Evolutionary conservation across 1,140 invertebrate genomes (phyloP).

Genomic region (Drosophila seguyi): DNA sequence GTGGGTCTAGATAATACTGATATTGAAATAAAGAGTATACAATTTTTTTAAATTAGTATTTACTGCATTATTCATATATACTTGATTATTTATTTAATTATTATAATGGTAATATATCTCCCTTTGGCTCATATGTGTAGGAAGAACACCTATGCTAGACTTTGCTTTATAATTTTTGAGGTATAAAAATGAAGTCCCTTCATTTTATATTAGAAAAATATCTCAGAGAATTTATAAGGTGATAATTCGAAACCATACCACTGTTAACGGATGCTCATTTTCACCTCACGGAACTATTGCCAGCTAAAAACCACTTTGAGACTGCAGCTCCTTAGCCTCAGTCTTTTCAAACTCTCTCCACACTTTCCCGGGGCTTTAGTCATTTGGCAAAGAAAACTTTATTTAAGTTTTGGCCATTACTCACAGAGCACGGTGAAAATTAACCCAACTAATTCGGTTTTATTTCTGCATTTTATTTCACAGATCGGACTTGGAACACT

Average conservation of each 20-base stretch:
- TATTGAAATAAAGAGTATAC: not conserved
- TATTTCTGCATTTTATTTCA: constrained; percentile 23
- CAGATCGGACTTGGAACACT: constrained; percentile 94
- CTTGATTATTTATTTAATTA: not conserved
- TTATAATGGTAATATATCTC: not conserved
- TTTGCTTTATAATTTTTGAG: no score
- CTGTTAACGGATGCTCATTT: not conserved
- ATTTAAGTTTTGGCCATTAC: constrained; percentile 37
- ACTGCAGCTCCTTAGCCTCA: not conserved
- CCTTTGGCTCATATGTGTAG: not conserved
- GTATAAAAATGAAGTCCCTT: no score
- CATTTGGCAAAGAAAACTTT: constrained; percentile 17
- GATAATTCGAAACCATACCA: not conserved
- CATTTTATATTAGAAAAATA: no score
- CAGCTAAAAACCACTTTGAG: constrained; percentile 4
- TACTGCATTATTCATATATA: no score
- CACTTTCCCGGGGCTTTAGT: constrained; percentile 1
- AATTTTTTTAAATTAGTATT: no score
- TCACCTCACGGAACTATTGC: not conserved
- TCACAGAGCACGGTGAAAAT: constrained; percentile 21
- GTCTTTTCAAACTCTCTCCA: not conserved
- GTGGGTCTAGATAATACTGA: not conserved
- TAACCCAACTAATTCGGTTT: constrained; percentile 18
- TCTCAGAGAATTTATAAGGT: no score
- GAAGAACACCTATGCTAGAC: not conserved